Conservation (phyloP, 2,797 vertebrate species). For the Pantherophis vulpinus region DNA sequence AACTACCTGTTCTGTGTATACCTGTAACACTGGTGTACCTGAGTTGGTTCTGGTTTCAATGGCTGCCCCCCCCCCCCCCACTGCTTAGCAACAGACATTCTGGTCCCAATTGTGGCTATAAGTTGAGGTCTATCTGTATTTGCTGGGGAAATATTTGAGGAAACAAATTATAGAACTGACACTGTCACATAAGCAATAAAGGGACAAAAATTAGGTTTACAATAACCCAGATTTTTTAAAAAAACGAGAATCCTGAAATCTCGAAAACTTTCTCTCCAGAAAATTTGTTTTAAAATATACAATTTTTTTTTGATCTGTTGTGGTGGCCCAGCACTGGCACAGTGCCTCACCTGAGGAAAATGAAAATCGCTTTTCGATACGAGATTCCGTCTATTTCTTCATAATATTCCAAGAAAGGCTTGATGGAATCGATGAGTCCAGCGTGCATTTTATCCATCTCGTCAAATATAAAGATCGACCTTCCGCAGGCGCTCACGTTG, state of each 20-base stretch:
- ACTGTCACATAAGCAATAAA: not conserved
- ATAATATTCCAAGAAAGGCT: constrained; percentile 91
- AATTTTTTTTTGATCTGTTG: too few species aligned
- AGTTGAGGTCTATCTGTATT: not conserved
- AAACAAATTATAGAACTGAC: not conserved
- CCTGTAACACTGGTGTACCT: not conserved
- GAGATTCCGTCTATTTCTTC: constrained; percentile 86
- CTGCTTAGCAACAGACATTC: too few species aligned
- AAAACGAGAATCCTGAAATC: not conserved
- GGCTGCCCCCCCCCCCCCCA: too few species aligned
- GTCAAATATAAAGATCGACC: constrained; percentile 94
- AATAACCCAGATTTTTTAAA: not conserved
- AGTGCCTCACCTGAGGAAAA: constrained; percentile 89
- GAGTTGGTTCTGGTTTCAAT: not conserved
- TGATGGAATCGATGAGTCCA: constrained; percentile 91
- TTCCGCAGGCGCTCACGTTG: constrained; percentile 82
- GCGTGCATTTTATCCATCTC: constrained; percentile 97
- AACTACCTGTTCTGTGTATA: not conserved
- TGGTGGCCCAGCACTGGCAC: too few species aligned
- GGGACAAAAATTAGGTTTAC: too few species aligned
- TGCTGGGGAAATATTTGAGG: not conserved
- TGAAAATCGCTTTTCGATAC: constrained; percentile 89
- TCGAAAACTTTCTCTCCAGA: not conserved
- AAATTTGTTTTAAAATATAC: not conserved
- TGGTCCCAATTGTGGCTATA: not conserved